Conservation (phyloP, 2,113 vertebrate genomes). For the Odocoileus virginianus region DNA sequence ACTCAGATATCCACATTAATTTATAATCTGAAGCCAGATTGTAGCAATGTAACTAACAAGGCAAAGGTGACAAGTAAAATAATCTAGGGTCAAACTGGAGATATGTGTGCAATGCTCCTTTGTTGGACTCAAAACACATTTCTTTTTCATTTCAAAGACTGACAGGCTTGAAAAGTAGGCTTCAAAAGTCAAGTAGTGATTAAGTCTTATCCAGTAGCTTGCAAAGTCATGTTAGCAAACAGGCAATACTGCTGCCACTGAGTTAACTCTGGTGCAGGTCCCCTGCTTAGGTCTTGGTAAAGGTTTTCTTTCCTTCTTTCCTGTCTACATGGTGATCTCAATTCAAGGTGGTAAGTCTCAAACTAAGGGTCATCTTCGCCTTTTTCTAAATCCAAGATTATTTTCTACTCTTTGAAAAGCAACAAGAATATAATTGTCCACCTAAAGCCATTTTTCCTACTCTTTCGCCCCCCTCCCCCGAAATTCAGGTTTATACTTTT, state of each 20-base stretch:
- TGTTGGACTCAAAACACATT: not conserved
- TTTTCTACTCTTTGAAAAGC: not conserved
- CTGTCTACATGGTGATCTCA: not conserved
- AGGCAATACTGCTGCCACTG: not conserved
- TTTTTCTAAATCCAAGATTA: not conserved
- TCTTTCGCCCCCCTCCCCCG: not conserved
- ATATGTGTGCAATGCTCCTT: not conserved
- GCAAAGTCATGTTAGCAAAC: not conserved
- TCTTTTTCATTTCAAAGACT: not conserved
- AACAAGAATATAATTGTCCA: not conserved
- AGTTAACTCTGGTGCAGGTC: not conserved
- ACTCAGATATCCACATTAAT: not conserved
- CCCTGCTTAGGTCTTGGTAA: not conserved
- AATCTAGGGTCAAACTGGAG: not conserved
- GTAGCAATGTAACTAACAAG: not conserved
- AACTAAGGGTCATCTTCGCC: not conserved
- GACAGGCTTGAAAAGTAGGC: not conserved
- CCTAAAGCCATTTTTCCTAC: not conserved
- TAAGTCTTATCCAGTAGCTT: not conserved
- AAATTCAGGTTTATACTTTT: not conserved
- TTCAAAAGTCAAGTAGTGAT: not conserved
- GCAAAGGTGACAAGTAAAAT: conserved; percentile 34
- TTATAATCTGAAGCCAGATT: not conserved
- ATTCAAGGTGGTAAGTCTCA: not conserved
- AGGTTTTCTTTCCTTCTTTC: not conserved